Conservation (phyloP, 2,113 vertebrate genomes). For the Leptobrachium leishanense region DNA sequence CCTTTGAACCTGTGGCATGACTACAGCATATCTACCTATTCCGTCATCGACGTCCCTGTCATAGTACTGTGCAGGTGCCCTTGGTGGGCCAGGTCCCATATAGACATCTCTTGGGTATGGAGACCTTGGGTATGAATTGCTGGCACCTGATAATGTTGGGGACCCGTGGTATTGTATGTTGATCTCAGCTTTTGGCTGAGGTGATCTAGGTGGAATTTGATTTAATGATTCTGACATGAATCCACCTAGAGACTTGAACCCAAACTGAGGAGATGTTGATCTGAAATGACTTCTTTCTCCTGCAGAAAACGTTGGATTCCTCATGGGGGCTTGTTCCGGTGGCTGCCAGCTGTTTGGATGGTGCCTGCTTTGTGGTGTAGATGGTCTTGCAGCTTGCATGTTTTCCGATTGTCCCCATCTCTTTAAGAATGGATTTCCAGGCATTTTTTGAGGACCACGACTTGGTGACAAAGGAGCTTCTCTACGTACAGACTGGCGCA, state of each 20-base stretch:
- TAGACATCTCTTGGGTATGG: slow-evolving; percentile 37
- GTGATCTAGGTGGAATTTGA: neutral
- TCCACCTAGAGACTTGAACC: slow-evolving; percentile 25
- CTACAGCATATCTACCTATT: slow-evolving; percentile 81
- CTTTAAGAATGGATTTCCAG: slow-evolving; percentile 43
- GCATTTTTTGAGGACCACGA: neutral
- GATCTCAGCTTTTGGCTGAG: slow-evolving; percentile 7
- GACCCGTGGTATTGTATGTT: slow-evolving; percentile 61
- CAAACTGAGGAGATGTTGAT: slow-evolving; percentile 50
- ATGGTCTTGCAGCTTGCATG: slow-evolving; percentile 50
- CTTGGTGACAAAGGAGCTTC: slow-evolving; percentile 46
- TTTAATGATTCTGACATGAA: slow-evolving; percentile 50
- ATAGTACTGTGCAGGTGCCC: slow-evolving; percentile 14
- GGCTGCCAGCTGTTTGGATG: slow-evolving; percentile 46
- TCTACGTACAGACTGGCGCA: slow-evolving; percentile 65
- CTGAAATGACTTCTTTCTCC: slow-evolving; percentile 15
- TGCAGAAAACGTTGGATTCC: slow-evolving; percentile 39
- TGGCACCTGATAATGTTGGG: slow-evolving; percentile 50
- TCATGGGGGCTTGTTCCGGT: slow-evolving; percentile 51
- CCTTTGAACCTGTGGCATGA: slow-evolving; percentile 83
- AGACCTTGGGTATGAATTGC: slow-evolving; percentile 27
- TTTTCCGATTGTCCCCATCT: slow-evolving; percentile 47
- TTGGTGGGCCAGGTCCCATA: neutral
- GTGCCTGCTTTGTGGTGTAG: slow-evolving; percentile 43
- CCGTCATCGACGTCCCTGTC: slow-evolving; percentile 52